A percentile compares a stretch with the other conserved stretches of the same genome.
These are phyloP conservation scores for Grammomys surdaster DNA, from an alignment of 2,113 vertebrate species.

Conservation along the genomic window DNA sequence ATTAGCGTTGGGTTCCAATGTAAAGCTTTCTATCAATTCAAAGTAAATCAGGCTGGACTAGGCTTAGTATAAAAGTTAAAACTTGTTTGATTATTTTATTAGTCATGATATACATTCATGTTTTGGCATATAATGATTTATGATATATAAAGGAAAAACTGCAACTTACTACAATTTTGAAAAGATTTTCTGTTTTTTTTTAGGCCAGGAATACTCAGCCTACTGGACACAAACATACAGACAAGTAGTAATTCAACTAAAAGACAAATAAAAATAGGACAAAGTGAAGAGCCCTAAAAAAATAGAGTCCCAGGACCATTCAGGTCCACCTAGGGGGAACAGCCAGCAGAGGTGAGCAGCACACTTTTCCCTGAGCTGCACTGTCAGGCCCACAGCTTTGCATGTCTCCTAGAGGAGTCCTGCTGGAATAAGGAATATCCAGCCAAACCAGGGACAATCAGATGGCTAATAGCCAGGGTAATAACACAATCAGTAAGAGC, in stretches of 20 bases:
- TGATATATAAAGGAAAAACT: conserved; percentile 48
- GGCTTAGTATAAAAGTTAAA: neutral
- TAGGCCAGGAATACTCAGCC: neutral
- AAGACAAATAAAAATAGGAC: neutral
- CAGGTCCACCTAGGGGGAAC: too few species aligned
- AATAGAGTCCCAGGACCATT: too few species aligned
- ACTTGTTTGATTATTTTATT: neutral
- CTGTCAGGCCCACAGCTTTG: too few species aligned
- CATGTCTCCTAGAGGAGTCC: too few species aligned
- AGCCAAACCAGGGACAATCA: too few species aligned
- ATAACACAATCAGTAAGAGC: too few species aligned
- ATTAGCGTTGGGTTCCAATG: neutral
- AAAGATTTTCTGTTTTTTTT: neutral
- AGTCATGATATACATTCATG: neutral
- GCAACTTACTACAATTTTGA: conserved; percentile 51
- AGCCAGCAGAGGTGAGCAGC: too few species aligned
- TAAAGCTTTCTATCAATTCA: conserved; percentile 12
- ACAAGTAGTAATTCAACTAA: neutral
- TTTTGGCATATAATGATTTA: neutral
- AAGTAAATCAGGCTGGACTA: neutral
- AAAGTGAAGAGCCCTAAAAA: neutral
- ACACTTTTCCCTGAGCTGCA: too few species aligned
- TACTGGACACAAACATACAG: neutral
- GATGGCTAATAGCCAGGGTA: too few species aligned
- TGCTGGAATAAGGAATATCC: too few species aligned